Evolutionary conservation across 2,113 vertebrate species (phyloP), one percentile per base, ranked within the genome.

Genomic region (Cheilinus undulatus): DNA sequence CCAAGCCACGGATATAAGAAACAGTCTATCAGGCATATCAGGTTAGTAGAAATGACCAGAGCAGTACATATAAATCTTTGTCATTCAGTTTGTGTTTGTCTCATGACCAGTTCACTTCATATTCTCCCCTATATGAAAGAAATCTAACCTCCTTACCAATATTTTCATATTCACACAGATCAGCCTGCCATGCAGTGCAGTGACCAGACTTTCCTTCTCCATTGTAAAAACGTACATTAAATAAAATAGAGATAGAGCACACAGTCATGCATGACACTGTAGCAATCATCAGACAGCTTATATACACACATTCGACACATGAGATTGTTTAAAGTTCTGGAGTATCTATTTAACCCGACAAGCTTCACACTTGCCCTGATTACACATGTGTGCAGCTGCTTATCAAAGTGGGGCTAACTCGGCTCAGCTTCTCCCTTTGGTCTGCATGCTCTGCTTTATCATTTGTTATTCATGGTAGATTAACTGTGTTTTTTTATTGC

Each of bases 281-380:
- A 51, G 23, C 27, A 10, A 15, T 27, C 52, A 70, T 58, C 36
- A 45, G 40, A 67, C n/a, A 24, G 8, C 9, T 20, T 42, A 40
- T 30, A 14, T 61, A 17, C 40, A 22, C 48, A 49, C 42, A 46
- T 3, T 60, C 14, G 69, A 36, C 40, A 53, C 40, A 43, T 36
- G 23, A 2, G 4, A 50, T 50, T 12, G 27, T 22, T 65, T 64
- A 14, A 23, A 59, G 60, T 30, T 60, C 40, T 38, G 23, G 28
- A 50, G 7, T 7, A 45, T 71, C 36, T 70, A 27, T 57, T 34
- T 57, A 43, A 63, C 15, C 42, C 4, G 42, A 69, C 32, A 71
- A 48, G 68, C 61, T 36, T 64, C n/a, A 27, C 36, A 43, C 26
- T 43, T 0, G 6, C 58, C 34, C 20, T 20, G 7, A 20, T 51